Percentiles rank a stretch among this genome's conserved stretches.
phyloP scores from a whole-genome alignment of 2,888 invertebrate genomes.

The Actias luna region DNA sequence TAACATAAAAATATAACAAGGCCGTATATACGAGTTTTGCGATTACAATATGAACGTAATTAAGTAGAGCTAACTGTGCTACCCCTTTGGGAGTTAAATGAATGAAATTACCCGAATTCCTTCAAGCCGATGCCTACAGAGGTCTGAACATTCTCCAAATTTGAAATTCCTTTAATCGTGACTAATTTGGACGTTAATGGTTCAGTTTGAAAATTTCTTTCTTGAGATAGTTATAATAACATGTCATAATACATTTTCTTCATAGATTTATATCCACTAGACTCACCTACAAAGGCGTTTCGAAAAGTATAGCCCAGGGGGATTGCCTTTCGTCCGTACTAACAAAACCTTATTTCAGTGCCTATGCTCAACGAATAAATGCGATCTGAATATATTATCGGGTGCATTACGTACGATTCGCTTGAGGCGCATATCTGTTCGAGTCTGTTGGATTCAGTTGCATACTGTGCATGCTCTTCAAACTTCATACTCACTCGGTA shows the following conservation, averaged over 20 bases:
- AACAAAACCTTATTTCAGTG: slow-evolving; percentile 72
- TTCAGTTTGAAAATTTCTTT: slow-evolving; percentile 3
- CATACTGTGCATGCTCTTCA: slow-evolving; percentile 48
- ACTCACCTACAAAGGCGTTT: slow-evolving; percentile 37
- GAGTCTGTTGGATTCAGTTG: slow-evolving; percentile 62
- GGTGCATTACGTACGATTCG: slow-evolving; percentile 73
- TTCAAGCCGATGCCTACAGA: slow-evolving; percentile 3
- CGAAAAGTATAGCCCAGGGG: slow-evolving; percentile 56
- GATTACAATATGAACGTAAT: slow-evolving; percentile 4
- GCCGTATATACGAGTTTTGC: slow-evolving; percentile 16
- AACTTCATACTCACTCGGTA: slow-evolving; percentile 56
- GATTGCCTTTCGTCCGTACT: slow-evolving; percentile 56
- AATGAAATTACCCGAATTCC: slow-evolving; percentile 3
- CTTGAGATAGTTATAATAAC: not conserved
- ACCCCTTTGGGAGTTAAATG: slow-evolving; percentile 1
- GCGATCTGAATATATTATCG: slow-evolving; percentile 78
- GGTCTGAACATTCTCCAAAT: slow-evolving; percentile 11
- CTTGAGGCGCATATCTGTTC: slow-evolving; percentile 67
- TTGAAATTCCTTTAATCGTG: slow-evolving; percentile 8
- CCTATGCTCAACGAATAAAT: slow-evolving; percentile 71
- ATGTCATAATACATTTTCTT: slow-evolving; percentile 28
- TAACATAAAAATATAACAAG: not conserved
- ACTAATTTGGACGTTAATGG: slow-evolving; percentile 3
- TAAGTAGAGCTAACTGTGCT: not conserved
- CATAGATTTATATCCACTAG: slow-evolving; percentile 27